These are phyloP conservation scores for Pteronotus mesoamericanus DNA, from an alignment of 2,797 vertebrate genomes.

Conservation along the genomic window DNA sequence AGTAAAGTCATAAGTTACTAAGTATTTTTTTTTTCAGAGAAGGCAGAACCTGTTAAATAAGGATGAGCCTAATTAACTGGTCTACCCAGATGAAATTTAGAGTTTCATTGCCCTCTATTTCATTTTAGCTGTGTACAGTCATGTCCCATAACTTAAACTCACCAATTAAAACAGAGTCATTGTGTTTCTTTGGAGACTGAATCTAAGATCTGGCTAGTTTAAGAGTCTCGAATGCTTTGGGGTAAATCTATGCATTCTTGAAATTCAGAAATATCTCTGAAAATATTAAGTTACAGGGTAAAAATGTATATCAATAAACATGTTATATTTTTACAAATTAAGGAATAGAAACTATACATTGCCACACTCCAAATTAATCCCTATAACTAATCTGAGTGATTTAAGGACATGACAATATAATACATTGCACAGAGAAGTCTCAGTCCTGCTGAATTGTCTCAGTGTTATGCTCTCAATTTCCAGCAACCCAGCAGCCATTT, in stretches of 20 bases:
- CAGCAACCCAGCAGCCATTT: neutral
- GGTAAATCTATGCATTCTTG: neutral
- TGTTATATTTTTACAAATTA: neutral
- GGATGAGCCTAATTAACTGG: neutral
- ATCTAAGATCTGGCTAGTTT: neutral
- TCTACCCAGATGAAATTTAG: neutral
- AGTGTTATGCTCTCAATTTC: neutral
- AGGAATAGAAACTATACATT: neutral
- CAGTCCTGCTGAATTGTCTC: neutral
- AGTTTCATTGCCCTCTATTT: neutral
- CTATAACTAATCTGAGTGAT: neutral
- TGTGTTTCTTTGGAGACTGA: neutral
- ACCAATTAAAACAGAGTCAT: neutral
- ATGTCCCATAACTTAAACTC: neutral
- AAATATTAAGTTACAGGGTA: conserved; percentile 3
- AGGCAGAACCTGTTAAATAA: neutral
- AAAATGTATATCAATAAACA: neutral
- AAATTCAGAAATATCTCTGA: conserved; percentile 22
- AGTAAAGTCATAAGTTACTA: neutral
- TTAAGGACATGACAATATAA: neutral
- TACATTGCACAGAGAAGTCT: neutral
- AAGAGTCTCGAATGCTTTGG: neutral
- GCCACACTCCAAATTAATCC: neutral
- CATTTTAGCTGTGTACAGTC: neutral
- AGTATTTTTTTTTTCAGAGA: neutral